Evolutionary conservation across 2,888 invertebrate species (phyloP).

Genomic region (Andrena dorsata): DNA sequence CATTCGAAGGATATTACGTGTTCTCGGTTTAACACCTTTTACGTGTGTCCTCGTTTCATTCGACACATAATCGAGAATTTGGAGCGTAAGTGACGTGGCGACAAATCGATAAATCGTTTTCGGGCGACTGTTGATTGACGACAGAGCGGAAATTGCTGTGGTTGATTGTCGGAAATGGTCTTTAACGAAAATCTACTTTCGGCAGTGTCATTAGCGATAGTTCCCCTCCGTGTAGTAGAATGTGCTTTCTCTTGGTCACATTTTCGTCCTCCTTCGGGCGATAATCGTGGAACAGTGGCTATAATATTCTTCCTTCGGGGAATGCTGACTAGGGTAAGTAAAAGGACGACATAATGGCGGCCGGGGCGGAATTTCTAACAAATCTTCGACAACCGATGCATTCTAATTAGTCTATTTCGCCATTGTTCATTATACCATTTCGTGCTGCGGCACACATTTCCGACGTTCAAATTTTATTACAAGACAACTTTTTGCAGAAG

Average conservation of each 20-base stretch:
- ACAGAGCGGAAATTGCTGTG: neutral
- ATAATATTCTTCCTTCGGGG: too few species aligned
- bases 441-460: too few species aligned
- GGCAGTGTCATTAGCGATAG: neutral
- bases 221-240: neutral
- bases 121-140: neutral
- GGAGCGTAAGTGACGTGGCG: neutral
- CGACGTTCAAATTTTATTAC: too few species aligned
- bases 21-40: slow-evolving; percentile 7
- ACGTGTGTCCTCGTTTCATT: slow-evolving; percentile 18
- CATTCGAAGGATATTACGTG: neutral
- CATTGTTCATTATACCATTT: too few species aligned
- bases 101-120: slow-evolving; percentile 29
- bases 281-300: too few species aligned
- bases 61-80: slow-evolving; percentile 11
- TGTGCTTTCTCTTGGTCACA: neutral
- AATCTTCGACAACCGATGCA: too few species aligned
- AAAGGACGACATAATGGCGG: too few species aligned
- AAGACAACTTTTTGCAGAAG: too few species aligned
- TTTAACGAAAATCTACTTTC: neutral
- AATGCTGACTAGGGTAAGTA: too few species aligned
- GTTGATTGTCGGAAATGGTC: neutral
- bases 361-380: too few species aligned
- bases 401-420: too few species aligned
- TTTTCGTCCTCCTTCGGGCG: neutral